A percentile compares a stretch with the other conserved stretches of the same genome.
Evolutionary conservation across 2,113 vertebrate genomes (phyloP).

Genomic region (Steatornis caripensis): DNA sequence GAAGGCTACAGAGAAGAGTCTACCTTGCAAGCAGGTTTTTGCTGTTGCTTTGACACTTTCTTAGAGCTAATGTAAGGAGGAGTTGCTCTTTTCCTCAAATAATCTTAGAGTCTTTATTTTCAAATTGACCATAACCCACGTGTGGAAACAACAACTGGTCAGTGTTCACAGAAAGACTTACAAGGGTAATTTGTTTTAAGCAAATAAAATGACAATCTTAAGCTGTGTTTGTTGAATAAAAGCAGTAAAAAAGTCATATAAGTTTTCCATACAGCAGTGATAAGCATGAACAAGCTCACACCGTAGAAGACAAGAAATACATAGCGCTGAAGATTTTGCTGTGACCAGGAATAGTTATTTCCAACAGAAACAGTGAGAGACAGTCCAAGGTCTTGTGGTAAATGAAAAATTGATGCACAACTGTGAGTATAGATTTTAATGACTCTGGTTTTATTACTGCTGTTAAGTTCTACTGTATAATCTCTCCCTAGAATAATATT

Average conservation of each 20-base stretch:
- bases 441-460: not conserved
- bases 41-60: not conserved
- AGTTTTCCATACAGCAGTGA: not conserved
- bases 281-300: not conserved
- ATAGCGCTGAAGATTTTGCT: not conserved
- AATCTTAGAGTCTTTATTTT: not conserved
- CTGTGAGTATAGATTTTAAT: not conserved
- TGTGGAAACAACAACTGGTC: not conserved
- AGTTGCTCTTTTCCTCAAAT: not conserved
- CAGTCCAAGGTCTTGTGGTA: not conserved
- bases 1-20: fast-evolving
- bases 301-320: not conserved
- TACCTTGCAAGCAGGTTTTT: not conserved
- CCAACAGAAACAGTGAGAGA: not conserved
- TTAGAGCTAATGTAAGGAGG: not conserved
- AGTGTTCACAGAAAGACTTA: not conserved
- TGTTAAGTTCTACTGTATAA: not conserved
- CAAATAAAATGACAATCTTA: not conserved
- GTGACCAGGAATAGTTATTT: not conserved
- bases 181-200: not conserved
- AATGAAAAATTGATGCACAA: not conserved
- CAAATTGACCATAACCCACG: not conserved
- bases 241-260: not conserved
- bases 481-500: not conserved
- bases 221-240: not conserved